Conservation (phyloP, 2,888 invertebrate species). For the Diabrotica balteata region DNA sequence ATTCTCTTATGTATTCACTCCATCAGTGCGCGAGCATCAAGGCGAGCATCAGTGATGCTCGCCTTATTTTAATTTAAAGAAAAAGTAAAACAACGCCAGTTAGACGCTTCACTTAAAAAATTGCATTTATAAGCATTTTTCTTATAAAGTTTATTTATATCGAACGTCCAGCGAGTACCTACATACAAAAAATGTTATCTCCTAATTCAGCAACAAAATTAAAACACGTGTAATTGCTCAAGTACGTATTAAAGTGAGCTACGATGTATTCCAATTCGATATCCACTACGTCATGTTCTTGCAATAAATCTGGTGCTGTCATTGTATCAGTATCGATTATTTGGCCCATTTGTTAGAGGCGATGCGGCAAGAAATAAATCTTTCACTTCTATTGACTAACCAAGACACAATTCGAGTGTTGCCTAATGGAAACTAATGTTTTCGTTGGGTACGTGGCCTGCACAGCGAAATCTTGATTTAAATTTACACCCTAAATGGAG, state of each 20-base stretch:
- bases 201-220: not conserved
- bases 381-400: slow-evolving; percentile 51
- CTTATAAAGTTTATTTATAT: too few relatives aligned
- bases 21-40: too few relatives aligned
- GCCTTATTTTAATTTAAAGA: too few relatives aligned
- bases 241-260: not conserved
- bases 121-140: too few relatives aligned
- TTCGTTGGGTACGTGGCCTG: slow-evolving; percentile 25
- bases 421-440: slow-evolving; percentile 41
- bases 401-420: slow-evolving; percentile 38
- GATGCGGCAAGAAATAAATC: slow-evolving; percentile 58
- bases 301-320: slow-evolving; percentile 55
- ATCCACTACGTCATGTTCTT: slow-evolving; percentile 43
- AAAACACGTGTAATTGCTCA: not conserved
- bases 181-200: too few relatives aligned
- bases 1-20: too few relatives aligned
- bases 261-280: too few relatives aligned
- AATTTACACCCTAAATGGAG: slow-evolving; percentile 22
- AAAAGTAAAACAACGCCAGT: too few relatives aligned
- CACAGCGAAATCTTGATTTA: slow-evolving; percentile 17
- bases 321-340: slow-evolving; percentile 60
- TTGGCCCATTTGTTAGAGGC: slow-evolving; percentile 59
- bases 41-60: too few relatives aligned
- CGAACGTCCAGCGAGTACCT: too few relatives aligned
- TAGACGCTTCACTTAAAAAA: too few relatives aligned